phyloP scores from a whole-genome alignment of 2,888 invertebrate genomes.

The Zaprionus lineosus region DNA sequence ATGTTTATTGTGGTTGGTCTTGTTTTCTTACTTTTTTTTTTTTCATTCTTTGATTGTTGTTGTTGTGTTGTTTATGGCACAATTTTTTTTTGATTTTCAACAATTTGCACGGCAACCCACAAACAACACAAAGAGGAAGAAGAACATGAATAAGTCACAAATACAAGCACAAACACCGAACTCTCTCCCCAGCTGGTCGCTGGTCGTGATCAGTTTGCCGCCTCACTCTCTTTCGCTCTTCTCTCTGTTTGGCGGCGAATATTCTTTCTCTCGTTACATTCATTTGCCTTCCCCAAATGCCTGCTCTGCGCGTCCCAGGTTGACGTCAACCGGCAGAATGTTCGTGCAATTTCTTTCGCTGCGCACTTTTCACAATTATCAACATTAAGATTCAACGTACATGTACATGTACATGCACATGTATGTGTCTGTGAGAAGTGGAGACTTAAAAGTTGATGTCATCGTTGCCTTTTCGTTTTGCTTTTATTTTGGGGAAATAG shows the following conservation, averaged over 20 bases:
- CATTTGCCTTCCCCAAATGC: conserved; percentile 1
- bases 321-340: conserved; percentile 52
- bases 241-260: conserved; percentile 1
- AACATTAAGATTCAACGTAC: conserved; percentile 50
- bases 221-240: conserved; percentile 16
- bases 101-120: conserved; percentile 45
- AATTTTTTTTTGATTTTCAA: conserved; percentile 40
- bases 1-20: conserved; percentile 4
- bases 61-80: conserved; percentile 50
- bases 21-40: too few relatives aligned
- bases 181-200: conserved; percentile 31
- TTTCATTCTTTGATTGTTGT: too few relatives aligned
- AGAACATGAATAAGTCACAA: conserved; percentile 4
- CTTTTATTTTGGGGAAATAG: conserved; percentile 39
- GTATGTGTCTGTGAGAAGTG: conserved; percentile 19
- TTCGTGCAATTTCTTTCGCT: conserved; percentile 70
- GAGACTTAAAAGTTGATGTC: conserved; percentile 66
- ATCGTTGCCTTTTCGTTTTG: conserved; percentile 60
- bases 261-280: conserved; percentile 12
- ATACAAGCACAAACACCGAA: background rate
- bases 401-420: conserved; percentile 1
- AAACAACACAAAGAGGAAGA: conserved; percentile 33
- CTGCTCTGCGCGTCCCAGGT: conserved; percentile 9
- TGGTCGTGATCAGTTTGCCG: conserved; percentile 28
- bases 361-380: conserved; percentile 68